Conservation (phyloP, 2,797 vertebrate genomes). For the Steatocranus sp. region DNA sequence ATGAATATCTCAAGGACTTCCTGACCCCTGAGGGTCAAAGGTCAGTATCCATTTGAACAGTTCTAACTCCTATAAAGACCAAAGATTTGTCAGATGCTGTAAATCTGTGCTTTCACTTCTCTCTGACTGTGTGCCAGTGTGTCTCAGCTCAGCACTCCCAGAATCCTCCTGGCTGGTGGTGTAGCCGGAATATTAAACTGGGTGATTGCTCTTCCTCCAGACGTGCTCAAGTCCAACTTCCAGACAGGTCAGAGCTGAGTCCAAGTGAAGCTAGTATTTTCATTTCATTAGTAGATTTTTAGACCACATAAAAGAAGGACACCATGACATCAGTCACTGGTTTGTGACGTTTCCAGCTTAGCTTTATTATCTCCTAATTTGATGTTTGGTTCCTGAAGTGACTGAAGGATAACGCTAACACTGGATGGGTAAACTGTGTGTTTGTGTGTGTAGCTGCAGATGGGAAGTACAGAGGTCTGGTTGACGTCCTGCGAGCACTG, state of each 20-base stretch:
- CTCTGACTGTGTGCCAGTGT: slow-evolving; percentile 35
- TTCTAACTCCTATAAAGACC: not conserved
- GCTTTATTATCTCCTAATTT: not conserved
- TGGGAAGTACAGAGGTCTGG: slow-evolving; percentile 66
- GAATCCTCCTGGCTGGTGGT: slow-evolving; percentile 76
- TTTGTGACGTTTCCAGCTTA: rapidly evolving
- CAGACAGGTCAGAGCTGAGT: slow-evolving; percentile 68
- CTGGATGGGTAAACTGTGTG: not conserved
- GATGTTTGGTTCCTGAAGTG: not conserved
- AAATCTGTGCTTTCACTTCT: not conserved
- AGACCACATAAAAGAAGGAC: not conserved
- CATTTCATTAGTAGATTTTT: not conserved
- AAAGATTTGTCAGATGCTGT: not conserved
- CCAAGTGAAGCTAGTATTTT: not conserved
- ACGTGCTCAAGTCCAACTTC: slow-evolving; percentile 81
- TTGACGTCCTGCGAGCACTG: slow-evolving; percentile 69
- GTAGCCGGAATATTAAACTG: slow-evolving; percentile 77
- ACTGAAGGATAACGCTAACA: not conserved
- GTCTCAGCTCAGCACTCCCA: slow-evolving; percentile 67
- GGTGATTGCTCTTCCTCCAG: slow-evolving; percentile 75
- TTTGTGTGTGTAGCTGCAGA: slow-evolving; percentile 66
- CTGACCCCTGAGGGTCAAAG: slow-evolving; percentile 75
- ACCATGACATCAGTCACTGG: not conserved
- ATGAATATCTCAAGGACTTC: slow-evolving; percentile 68
- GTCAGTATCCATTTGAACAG: slow-evolving; percentile 40